Conservation (phyloP, 1,140 invertebrate genomes). For the Camponotus pennsylvanicus region DNA sequence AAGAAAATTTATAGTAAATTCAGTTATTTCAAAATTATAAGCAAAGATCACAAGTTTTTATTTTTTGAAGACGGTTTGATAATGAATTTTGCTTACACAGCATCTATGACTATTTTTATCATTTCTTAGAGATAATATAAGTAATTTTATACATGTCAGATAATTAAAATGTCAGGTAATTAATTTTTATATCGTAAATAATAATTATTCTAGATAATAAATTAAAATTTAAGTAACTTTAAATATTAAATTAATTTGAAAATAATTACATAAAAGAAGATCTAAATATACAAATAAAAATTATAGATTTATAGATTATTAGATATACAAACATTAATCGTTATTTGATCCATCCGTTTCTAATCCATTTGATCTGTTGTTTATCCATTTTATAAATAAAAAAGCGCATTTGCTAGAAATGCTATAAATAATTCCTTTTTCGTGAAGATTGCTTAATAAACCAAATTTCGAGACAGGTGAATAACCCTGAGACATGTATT, state of each 20-base stretch:
- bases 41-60: background rate
- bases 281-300: background rate
- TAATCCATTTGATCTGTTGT: too few relatives aligned
- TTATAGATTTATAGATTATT: too few relatives aligned
- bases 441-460: background rate
- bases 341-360: background rate
- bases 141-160: background rate
- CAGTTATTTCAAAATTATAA: background rate
- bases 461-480: conserved; percentile 5
- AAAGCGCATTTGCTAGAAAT: too few relatives aligned
- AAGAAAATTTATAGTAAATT: background rate
- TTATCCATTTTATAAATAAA: too few relatives aligned
- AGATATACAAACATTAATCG: background rate
- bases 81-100: background rate
- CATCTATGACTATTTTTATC: background rate
- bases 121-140: background rate
- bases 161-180: too few relatives aligned
- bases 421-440: background rate
- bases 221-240: background rate
- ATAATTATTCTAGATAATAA: too few relatives aligned
- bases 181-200: conserved; percentile 4
- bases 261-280: background rate
- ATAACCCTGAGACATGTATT: conserved; percentile 33
- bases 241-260: background rate
- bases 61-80: background rate